Percentiles rank a stretch among this genome's conserved stretches.
Evolutionary conservation across 2,797 vertebrate species (phyloP).

Genomic region (Forpus xanthops): DNA sequence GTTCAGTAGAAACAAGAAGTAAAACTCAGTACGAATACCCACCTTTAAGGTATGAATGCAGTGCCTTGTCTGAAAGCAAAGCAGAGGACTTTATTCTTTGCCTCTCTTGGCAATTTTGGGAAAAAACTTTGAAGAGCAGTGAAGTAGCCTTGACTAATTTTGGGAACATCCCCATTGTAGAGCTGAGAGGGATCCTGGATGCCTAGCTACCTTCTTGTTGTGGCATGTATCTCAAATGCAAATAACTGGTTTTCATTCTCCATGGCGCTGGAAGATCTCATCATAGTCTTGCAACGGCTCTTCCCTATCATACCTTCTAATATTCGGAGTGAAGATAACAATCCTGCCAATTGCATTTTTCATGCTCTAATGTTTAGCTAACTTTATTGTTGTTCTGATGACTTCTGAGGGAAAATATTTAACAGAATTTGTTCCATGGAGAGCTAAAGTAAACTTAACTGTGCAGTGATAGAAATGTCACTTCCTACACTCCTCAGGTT

Average conservation of each 20-base stretch:
- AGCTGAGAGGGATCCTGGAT: not conserved
- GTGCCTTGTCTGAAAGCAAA: not conserved
- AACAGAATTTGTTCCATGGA: not conserved
- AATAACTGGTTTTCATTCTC: not conserved
- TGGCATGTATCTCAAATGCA: not conserved
- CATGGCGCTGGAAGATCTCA: not conserved
- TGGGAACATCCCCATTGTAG: not conserved
- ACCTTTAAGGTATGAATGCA: not conserved
- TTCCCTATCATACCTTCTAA: not conserved
- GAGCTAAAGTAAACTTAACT: not conserved
- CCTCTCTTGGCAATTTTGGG: not conserved
- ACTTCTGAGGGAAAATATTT: not conserved
- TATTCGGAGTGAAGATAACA: not conserved
- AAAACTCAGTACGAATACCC: not conserved
- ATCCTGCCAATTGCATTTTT: not conserved
- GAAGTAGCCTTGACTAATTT: not conserved
- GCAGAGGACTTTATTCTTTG: not conserved
- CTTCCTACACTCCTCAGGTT: not conserved
- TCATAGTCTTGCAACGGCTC: not conserved
- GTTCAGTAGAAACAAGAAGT: not conserved
- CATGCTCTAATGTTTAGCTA: not conserved
- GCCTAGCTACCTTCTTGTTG: not conserved
- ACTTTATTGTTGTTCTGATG: not conserved
- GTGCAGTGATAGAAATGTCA: not conserved
- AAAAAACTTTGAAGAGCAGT: not conserved